phyloP scores from a whole-genome alignment of 2,888 invertebrate genomes.

The Lasioglossum oenotherae region DNA sequence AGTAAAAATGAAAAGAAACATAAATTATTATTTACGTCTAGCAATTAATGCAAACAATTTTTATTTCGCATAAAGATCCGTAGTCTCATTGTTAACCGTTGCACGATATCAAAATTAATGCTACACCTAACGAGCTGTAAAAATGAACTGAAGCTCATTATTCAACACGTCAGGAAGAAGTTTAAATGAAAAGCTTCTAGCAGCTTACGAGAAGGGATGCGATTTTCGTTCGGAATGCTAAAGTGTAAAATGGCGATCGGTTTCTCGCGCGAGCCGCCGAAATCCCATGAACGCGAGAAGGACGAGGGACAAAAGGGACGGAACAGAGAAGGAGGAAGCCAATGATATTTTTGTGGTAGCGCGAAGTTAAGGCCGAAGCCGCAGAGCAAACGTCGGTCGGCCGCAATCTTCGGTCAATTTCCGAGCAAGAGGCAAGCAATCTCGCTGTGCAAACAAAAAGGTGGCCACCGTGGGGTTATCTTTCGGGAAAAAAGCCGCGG shows the following conservation, averaged over 20 bases:
- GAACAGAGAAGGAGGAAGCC: conserved; percentile 58
- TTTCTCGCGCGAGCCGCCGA: conserved; percentile 32
- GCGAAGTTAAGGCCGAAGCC: conserved; percentile 77
- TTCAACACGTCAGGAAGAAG: no score
- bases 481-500: conserved; percentile 65
- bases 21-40: no score
- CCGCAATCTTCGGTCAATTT: conserved; percentile 84
- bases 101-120: no score
- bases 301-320: conserved; percentile 30
- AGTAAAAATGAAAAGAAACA: no score
- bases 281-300: conserved; percentile 4
- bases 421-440: conserved; percentile 79
- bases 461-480: conserved; percentile 71
- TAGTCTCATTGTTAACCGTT: no score
- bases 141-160: no score
- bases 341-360: conserved; percentile 81
- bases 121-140: no score
- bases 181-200: not conserved
- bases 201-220: not conserved
- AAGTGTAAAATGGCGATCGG: conserved; percentile 24
- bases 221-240: not conserved
- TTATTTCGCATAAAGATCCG: no score
- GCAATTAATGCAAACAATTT: no score
- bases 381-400: conserved; percentile 83
- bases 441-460: conserved; percentile 83